Conservation (phyloP, 2,113 vertebrate species). For the Aptenodytes patagonicus region DNA sequence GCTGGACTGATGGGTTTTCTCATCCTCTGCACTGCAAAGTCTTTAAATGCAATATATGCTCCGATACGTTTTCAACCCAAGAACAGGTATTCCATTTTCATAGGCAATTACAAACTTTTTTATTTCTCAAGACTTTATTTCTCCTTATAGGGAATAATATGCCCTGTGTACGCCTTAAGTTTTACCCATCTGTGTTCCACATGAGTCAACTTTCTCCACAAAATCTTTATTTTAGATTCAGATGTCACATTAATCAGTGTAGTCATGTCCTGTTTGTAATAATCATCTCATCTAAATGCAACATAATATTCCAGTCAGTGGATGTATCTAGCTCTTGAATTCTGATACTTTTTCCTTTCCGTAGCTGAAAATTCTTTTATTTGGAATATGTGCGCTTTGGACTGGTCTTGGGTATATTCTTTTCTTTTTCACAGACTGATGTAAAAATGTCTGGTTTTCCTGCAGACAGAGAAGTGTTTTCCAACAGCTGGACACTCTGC, state of each 20-base stretch:
- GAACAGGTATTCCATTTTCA: not conserved
- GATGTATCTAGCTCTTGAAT: not conserved
- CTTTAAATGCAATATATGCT: not conserved
- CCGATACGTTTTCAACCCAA: not conserved
- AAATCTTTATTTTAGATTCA: conserved; percentile 9
- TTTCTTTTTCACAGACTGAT: not conserved
- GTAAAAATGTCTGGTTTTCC: not conserved
- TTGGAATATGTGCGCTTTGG: not conserved
- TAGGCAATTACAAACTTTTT: not conserved
- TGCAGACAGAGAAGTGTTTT: not conserved
- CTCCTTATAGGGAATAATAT: not conserved
- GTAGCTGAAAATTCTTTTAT: not conserved
- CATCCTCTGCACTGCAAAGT: not conserved
- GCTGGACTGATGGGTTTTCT: not conserved
- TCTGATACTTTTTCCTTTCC: not conserved
- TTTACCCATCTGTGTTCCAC: not conserved
- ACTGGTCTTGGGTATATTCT: not conserved
- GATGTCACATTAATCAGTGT: not conserved
- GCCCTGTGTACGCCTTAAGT: not conserved
- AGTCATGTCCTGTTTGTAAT: not conserved
- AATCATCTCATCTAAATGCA: conserved; percentile 6
- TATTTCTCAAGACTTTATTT: not conserved
- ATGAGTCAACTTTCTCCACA: not conserved
- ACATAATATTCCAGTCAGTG: not conserved
- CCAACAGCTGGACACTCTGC: not conserved